Evolutionary conservation across 2,113 vertebrate species (phyloP), one percentile per base, ranked within the genome.

Genomic region (Lathamus discolor): DNA sequence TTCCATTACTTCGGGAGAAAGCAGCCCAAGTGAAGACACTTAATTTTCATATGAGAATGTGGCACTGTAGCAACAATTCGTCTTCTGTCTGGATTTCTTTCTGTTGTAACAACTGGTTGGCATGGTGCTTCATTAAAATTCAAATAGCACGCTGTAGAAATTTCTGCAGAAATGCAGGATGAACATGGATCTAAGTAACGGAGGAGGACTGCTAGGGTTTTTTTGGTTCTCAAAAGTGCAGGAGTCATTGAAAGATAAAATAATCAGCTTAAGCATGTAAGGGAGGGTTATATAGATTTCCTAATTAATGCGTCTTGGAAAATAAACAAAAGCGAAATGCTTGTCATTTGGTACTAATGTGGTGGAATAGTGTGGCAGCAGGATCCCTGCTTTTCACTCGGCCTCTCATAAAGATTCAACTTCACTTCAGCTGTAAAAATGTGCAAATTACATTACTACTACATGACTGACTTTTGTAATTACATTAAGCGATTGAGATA

Each of bases 401-500:
- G 92, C 91, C 87, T 97, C 96, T 97, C 78, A 72, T 94, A 96
- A 96, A 98, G 86, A 97, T 92, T 97, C 95, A 97, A 90, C 96
- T 98, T 97, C 96, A 97, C 96, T 97, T 98, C 96, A 97, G 97
- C 97, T 98, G 96, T 93, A 96, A 97, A 98, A 97, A 97, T 97
- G 98, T 98, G 97, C 98, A 98, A 98, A 97, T 98, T 96, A 97
- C 95, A 97, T 98, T 98, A 98, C 87, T 98, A 61, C 97, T 92
- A 97, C 98, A 98, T 98, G 99, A 98, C 97, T 98, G 98, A 96
- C 96, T 98, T 98, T 97, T 98, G 99, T 98, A 99, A 98, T 98
- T 98, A 98, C 98, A 98, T 99, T 99, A 99, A 98, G 97, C 98
- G 98, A 97, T 98, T 98, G 98, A 99, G 98, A 97, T 97, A 97